Base-by-base conservation (phyloP, 2,113 vertebrate species). In the Petromus typicus region DNA sequence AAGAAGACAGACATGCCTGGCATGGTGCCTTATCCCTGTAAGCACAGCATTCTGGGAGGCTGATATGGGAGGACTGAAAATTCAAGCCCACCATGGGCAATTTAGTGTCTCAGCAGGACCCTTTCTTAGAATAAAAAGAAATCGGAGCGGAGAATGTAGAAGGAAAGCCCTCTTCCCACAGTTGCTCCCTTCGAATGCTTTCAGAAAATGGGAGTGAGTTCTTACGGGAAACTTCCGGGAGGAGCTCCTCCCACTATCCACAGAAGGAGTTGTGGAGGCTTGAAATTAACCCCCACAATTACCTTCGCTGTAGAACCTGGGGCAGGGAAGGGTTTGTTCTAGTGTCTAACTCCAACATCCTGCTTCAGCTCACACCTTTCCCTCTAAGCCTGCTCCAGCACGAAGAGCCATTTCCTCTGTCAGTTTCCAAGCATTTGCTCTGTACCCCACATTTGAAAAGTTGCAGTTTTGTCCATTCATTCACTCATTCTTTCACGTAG, bases 151-250 rank as follows among this genome's bases (percentile, higher is more conserved):
- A 30, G 16, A 78, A 78, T 51, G 7, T 34, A 78, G 40, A 82
- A 83, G 45, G 67, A n/a, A 27, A 4, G 27, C 6, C 80, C 32
- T 56, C 66, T 48, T 86, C 48, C 67, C 86, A 76, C 37, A 86
- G 10, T 23, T 7, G 7, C 51, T 37, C 45, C 63, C 25, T 17
- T 67, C 18, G 5, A 0, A 0, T 51, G 30, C 63, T 48, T 86
- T 86, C 48, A 51, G 6, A 45, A 88, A 71, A 89, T 12, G 10
- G 13, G 0, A 0, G 25, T 43, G 18, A 69, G 32, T 30, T 27
- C 13, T 82, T 57, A 20, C 12, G 30, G 25, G 27, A 81, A 34
- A 23, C 17, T 54, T 23, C 56, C 5, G 25, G 84, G 37, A 57
- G 9, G 10, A 37, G 13, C 67, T 22, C 56, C 20, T 16, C 51